Evolutionary conservation across 2,888 invertebrate genomes (phyloP).

Genomic region (Micropterix aruncella): DNA sequence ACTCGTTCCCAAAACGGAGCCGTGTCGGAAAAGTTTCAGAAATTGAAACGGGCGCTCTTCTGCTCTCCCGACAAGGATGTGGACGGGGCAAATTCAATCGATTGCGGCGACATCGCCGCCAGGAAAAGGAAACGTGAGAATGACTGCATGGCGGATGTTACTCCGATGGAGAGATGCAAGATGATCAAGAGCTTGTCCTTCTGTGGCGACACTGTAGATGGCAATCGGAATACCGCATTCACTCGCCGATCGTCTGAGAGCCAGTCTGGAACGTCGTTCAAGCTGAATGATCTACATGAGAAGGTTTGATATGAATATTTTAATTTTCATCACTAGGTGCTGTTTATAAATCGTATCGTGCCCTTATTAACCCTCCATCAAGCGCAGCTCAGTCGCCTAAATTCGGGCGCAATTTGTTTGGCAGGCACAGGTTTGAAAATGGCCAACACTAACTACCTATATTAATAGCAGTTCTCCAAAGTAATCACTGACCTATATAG

Average conservation of each 20-base stretch:
- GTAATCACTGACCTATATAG: too few relatives aligned
- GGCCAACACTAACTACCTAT: too few relatives aligned
- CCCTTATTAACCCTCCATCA: too few relatives aligned
- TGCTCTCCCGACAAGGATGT: conserved; percentile 36
- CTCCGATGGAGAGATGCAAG: conserved; percentile 26
- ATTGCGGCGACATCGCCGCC: too few relatives aligned
- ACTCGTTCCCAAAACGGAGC: conserved; percentile 28
- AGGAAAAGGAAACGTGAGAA: conserved; percentile 37
- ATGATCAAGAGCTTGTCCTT: conserved; percentile 44
- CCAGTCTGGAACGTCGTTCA: conserved; percentile 22
- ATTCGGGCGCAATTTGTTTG: too few relatives aligned
- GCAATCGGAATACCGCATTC: conserved; percentile 17
- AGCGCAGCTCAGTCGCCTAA: too few relatives aligned
- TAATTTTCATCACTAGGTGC: background rate
- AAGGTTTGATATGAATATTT: conserved; percentile 31
- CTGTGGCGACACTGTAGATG: conserved; percentile 27
- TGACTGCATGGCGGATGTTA: conserved; percentile 29
- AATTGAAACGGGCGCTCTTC: conserved; percentile 52
- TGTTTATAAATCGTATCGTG: too few relatives aligned
- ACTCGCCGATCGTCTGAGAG: conserved; percentile 28
- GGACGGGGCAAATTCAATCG: conserved; percentile 23
- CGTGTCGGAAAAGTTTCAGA: conserved; percentile 25
- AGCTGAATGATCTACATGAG: conserved; percentile 46
- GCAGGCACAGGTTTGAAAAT: too few relatives aligned
- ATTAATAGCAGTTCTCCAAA: too few relatives aligned